phyloP scores from a whole-genome alignment of 2,113 vertebrate species.

The Meriones unguiculatus region DNA sequence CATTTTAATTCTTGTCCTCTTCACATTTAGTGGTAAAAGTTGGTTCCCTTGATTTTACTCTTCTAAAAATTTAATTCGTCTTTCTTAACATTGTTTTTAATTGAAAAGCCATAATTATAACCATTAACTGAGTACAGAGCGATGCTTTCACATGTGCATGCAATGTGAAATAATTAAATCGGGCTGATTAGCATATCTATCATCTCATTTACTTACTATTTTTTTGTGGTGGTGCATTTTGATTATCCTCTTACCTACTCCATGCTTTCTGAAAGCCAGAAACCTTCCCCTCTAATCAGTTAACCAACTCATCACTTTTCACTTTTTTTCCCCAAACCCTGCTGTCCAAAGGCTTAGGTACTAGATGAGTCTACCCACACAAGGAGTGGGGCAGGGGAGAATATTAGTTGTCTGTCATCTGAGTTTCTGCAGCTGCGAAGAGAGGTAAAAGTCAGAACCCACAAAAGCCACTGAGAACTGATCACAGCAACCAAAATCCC shows the following conservation, averaged over 20 bases:
- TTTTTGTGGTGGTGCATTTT: neutral
- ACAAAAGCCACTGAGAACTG: neutral
- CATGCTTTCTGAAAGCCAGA: conserved; percentile 31
- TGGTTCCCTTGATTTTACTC: neutral
- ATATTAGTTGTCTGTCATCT: neutral
- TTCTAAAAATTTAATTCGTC: neutral
- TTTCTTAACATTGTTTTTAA: neutral
- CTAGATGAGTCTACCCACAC: neutral
- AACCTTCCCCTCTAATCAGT: neutral
- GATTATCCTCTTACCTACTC: conserved; percentile 4
- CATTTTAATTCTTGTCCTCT: neutral
- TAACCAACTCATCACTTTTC: conserved; percentile 12
- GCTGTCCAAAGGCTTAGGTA: conserved; percentile 16
- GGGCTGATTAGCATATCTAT: neutral
- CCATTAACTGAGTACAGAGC: neutral
- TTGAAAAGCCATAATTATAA: neutral
- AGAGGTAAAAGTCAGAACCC: neutral
- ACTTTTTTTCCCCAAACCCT: neutral
- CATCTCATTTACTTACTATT: neutral
- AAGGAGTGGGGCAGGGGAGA: too few species aligned
- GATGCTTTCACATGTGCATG: neutral
- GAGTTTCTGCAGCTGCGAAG: neutral
- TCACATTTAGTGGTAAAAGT: neutral
- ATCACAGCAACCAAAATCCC: neutral
- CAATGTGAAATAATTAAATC: neutral